These are phyloP conservation scores for Thymelicus sylvestris DNA, from an alignment of 2,888 invertebrate species.

Conservation along the genomic window DNA sequence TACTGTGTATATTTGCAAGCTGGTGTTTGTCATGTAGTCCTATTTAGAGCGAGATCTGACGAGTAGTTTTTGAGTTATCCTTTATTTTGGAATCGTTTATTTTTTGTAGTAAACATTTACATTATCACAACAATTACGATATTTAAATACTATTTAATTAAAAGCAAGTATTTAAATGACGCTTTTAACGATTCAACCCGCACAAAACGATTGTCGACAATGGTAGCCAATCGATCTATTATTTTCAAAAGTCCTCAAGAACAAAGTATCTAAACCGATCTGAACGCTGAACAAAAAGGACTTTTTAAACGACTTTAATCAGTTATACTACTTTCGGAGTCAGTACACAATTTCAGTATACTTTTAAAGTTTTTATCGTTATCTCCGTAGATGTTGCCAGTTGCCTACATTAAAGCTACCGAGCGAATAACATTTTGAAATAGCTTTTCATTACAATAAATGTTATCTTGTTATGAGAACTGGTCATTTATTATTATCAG, in stretches of 20 bases:
- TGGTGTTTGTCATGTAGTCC: no score
- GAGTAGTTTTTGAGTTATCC: no score
- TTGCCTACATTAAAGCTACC: conserved; percentile 23
- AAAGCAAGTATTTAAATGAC: no score
- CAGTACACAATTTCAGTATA: conserved; percentile 40
- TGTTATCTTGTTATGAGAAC: no score
- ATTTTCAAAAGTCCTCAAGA: conserved; percentile 2
- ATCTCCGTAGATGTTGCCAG: conserved; percentile 23
- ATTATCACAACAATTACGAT: no score
- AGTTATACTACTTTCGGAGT: conserved; percentile 40
- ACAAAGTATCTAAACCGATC: conserved; percentile 32
- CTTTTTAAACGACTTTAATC: conserved; percentile 42
- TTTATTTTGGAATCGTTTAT: no score
- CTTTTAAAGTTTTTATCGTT: conserved; percentile 40
- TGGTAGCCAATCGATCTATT: background rate
- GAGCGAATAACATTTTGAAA: background rate
- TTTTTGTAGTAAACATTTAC: no score
- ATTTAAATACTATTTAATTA: no score
- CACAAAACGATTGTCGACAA: background rate
- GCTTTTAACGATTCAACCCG: background rate
- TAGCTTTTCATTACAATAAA: no score
- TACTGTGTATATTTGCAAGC: no score
- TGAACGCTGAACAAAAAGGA: conserved; percentile 39
- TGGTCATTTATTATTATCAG: no score
- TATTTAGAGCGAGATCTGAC: no score